phyloP scores from a whole-genome alignment of 2,888 invertebrate species.

The Xylophagus ater region DNA sequence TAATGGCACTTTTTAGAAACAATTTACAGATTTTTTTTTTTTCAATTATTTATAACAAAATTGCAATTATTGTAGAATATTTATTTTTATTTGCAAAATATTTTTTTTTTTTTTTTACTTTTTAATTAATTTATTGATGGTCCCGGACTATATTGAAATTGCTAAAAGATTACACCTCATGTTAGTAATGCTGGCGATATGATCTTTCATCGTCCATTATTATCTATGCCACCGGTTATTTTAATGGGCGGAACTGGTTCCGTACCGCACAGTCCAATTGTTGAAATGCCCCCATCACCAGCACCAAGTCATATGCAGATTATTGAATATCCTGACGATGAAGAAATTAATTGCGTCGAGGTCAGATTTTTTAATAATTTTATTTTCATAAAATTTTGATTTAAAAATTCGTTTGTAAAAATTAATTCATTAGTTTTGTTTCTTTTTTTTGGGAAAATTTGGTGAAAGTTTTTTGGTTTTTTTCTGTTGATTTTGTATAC shows the following conservation, averaged over 20 bases:
- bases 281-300: constrained; percentile 53
- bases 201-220: constrained; percentile 36
- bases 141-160: too few relatives aligned
- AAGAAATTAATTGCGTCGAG: constrained; percentile 49
- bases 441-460: not conserved
- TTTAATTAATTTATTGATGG: too few relatives aligned
- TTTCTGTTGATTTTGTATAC: constrained; percentile 1
- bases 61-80: too few relatives aligned
- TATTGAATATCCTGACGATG: constrained; percentile 82
- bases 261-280: constrained; percentile 48
- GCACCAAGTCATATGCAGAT: constrained; percentile 47
- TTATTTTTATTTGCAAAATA: too few relatives aligned
- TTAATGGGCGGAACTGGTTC: constrained; percentile 44
- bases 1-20: too few relatives aligned
- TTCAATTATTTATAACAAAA: too few relatives aligned
- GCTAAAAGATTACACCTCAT: too few relatives aligned
- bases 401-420: too few relatives aligned
- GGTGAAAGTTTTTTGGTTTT: not conserved
- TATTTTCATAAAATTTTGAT: too few relatives aligned
- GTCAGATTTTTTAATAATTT: too few relatives aligned
- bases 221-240: constrained; percentile 42
- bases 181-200: constrained; percentile 17
- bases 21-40: too few relatives aligned
- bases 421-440: constrained; percentile 1
- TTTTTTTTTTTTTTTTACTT: too few relatives aligned